Evolutionary conservation across 2,888 invertebrate species (phyloP), one percentile per base, ranked within the genome.

Genomic region (Athetis lepigone): DNA sequence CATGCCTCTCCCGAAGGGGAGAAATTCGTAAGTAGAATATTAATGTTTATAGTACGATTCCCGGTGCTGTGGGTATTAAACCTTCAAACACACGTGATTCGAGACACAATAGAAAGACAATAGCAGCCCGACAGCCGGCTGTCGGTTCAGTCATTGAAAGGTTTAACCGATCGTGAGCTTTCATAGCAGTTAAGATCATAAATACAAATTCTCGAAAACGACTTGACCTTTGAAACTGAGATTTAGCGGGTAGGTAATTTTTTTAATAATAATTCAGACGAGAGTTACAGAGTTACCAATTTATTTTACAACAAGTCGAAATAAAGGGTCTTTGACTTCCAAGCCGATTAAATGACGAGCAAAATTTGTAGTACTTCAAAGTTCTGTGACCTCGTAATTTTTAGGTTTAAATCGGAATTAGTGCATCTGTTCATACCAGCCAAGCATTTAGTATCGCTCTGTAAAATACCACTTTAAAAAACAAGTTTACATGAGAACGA

Each of bases 21-120:
- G 2, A 90, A 93, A 61, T 93, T 85, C 77, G 94, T 94, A 80
- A 90, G 93, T 88, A 49, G 2, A 29, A 23, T 13, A n/a, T 25
- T 2, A 18, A 37, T n/a, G 0, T n/a, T n/a, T n/a, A n/a, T n/a
- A n/a, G n/a, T n/a, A n/a, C n/a, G n/a, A n/a, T n/a, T n/a, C n/a
- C n/a, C n/a, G n/a, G n/a, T n/a, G n/a, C n/a, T n/a, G n/a, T n/a
- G n/a, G n/a, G n/a, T n/a, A n/a, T n/a, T n/a, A n/a, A n/a, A n/a
- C n/a, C n/a, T n/a, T n/a, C n/a, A n/a, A n/a, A n/a, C n/a, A n/a
- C n/a, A n/a, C n/a, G n/a, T n/a, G n/a, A n/a, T n/a, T n/a, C n/a
- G n/a, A n/a, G n/a, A n/a, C n/a, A n/a, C n/a, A n/a, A n/a, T n/a
- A n/a, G n/a, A n/a, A n/a, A n/a, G n/a, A n/a, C n/a, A n/a, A n/a